Percentiles rank a stretch among this genome's conserved stretches.
Conservation (phyloP, 2,113 vertebrate genomes). For the Pelobates fuscus region DNA sequence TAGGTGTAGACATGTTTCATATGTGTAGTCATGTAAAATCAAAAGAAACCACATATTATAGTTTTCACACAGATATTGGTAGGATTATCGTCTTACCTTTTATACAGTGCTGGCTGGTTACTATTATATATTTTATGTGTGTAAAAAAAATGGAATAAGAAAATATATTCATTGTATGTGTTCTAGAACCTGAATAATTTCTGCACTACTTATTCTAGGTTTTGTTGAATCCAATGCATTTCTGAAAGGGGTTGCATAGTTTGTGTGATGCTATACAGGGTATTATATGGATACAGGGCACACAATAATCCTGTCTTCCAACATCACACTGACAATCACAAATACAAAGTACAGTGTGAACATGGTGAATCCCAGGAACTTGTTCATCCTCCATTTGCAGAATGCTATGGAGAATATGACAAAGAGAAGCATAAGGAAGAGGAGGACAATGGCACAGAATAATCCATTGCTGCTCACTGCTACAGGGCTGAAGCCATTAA, state of each 20-base stretch:
- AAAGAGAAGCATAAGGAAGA: slow-evolving; percentile 96
- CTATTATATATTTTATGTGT: slow-evolving; percentile 2
- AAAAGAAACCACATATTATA: background rate
- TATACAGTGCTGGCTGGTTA: background rate
- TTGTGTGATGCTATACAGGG: background rate
- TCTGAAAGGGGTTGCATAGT: background rate
- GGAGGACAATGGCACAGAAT: slow-evolving; percentile 94
- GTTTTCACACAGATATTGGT: background rate
- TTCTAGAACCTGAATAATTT: background rate
- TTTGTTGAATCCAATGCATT: background rate
- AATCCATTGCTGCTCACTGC: slow-evolving; percentile 93
- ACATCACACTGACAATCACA: slow-evolving; percentile 90
- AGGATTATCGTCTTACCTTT: background rate
- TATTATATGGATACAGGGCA: slow-evolving; percentile 81
- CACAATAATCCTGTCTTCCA: slow-evolving; percentile 88
- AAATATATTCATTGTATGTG: slow-evolving; percentile 29
- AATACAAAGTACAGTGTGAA: slow-evolving; percentile 92
- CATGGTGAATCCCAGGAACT: slow-evolving; percentile 87
- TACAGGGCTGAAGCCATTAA: slow-evolving; percentile 77
- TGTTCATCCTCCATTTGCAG: slow-evolving; percentile 96
- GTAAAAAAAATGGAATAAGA: slow-evolving; percentile 37
- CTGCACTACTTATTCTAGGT: background rate
- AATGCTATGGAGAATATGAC: slow-evolving; percentile 88
- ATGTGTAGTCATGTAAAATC: background rate
- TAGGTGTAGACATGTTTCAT: background rate